Base-by-base conservation (phyloP, 1,140 invertebrate species). In the Lepidurus couesii region DNA sequence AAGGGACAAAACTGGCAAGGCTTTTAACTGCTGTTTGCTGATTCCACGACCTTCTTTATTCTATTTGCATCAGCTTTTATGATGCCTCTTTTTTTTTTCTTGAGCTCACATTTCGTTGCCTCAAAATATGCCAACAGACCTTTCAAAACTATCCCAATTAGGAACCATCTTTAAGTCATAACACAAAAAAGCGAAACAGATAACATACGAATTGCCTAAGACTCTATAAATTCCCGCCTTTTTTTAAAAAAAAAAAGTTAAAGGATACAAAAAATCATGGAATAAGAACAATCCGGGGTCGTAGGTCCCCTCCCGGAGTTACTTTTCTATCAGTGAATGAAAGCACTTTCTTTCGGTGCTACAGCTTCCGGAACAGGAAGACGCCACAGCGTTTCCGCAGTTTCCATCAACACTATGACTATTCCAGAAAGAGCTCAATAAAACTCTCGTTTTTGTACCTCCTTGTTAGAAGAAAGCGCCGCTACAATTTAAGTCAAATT, bases 351-450 rank as follows among this genome's bases (percentile, higher is more conserved):
- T 65, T 65, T 65, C 21, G 16, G 7, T 16, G 21, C 2, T 7
- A 13, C 16, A 65, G 21, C n/a, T 65, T 65, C 53, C 53, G 53
- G 13, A 65, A 65, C 53, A 65, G 53, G 21, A 16, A 47, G 53
- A 65, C 16, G 53, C 53, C 53, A 65, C 53, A 13, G 21, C 16
- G 53, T 21, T 65, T 65, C 53, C 53, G 53, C 6, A 65, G 53
- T 65, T 65, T 65, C 53, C 53, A 65, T 65, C 53, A 65, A 21
- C 53, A 65, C 53, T 65, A 65, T n/a, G 53, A 65, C 53, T 65
- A 13, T 65, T 65, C 53, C 9, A 65, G 53, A 65, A 65, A 65
- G 53, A 65, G 53, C 16, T 21, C 53, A 65, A 65, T 65, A 65
- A 65, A 65, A 65, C 53, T n/a, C 16, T 16, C 10, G 8, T 65